These are phyloP conservation scores for Gymnopithys bicolor DNA, from an alignment of 2,797 vertebrate genomes.

Conservation along the genomic window DNA sequence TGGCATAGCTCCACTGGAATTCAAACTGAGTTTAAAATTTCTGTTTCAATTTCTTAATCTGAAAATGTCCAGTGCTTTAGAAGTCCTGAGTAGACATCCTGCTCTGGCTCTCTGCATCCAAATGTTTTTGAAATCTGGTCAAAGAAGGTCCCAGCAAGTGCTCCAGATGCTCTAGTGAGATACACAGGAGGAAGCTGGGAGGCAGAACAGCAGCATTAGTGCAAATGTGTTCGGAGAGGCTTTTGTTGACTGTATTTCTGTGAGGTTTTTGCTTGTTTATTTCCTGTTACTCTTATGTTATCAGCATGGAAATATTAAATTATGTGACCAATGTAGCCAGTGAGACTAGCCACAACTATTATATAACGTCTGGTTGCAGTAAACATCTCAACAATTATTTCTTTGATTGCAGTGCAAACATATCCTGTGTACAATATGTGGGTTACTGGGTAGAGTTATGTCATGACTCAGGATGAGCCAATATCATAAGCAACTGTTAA, in stretches of 20 bases:
- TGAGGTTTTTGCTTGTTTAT: background rate
- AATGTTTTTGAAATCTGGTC: background rate
- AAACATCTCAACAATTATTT: slow-evolving; percentile 59
- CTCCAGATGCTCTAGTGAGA: background rate
- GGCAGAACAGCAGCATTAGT: background rate
- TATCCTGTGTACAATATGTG: slow-evolving; percentile 63
- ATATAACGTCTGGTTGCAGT: slow-evolving; percentile 62
- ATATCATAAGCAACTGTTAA: slow-evolving; percentile 44
- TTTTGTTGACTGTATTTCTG: slow-evolving; percentile 17
- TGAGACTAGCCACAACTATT: slow-evolving; percentile 69
- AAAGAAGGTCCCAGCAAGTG: background rate
- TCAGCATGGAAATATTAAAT: slow-evolving; percentile 60
- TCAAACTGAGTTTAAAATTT: background rate
- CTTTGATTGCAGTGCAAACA: slow-evolving; percentile 64
- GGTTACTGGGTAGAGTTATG: slow-evolving; percentile 67
- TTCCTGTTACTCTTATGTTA: slow-evolving; percentile 67
- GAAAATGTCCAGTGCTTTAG: background rate
- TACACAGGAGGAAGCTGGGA: background rate
- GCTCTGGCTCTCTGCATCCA: background rate
- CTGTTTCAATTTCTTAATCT: background rate
- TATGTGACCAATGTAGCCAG: slow-evolving; percentile 64
- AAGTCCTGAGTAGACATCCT: background rate
- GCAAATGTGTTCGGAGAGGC: background rate
- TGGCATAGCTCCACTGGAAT: background rate
- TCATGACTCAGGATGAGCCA: slow-evolving; percentile 66